Evolutionary conservation across 1,140 invertebrate species (phyloP).

Genomic region (Zophobas atratus): DNA sequence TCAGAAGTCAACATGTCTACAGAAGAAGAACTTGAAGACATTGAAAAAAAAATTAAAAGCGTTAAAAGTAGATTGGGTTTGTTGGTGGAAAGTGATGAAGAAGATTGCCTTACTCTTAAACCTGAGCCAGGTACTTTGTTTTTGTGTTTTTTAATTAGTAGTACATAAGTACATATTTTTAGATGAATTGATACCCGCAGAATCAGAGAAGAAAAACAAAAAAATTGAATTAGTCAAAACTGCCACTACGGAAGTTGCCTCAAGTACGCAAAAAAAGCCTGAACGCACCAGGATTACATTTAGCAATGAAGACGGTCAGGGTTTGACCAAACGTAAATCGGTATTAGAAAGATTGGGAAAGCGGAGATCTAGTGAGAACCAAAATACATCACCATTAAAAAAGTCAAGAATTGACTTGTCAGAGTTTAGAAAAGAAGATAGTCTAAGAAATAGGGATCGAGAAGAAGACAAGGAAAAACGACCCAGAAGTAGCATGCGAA

Average conservation of each 20-base stretch:
- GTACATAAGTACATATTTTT: not conserved
- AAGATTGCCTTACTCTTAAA: conserved; percentile 75
- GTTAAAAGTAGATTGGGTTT: conserved; percentile 71
- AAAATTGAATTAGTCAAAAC: conserved; percentile 27
- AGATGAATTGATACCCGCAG: conserved; percentile 3
- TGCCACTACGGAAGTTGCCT: not conserved
- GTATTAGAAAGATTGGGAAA: conserved; percentile 61
- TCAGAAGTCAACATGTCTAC: conserved; percentile 68
- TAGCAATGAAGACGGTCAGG: conserved; percentile 43
- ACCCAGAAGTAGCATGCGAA: conserved; percentile 23
- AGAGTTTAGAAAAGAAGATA: conserved; percentile 55
- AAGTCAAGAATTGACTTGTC: conserved; percentile 51
- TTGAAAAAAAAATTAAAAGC: conserved; percentile 72
- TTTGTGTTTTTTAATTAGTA: not conserved
- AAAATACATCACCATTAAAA: conserved; percentile 42
- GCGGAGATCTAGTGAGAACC: conserved; percentile 37
- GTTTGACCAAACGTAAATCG: conserved; percentile 45
- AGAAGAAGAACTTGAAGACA: conserved; percentile 71
- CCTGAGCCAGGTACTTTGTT: conserved; percentile 63
- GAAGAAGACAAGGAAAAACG: conserved; percentile 32
- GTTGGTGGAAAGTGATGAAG: conserved; percentile 71
- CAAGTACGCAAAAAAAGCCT: conserved; percentile 34
- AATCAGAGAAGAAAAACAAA: conserved; percentile 18
- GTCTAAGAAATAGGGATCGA: conserved; percentile 34
- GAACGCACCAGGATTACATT: conserved; percentile 60